These are phyloP conservation scores for Nasonovia ribisnigri DNA, from an alignment of 2,888 invertebrate genomes.

Conservation along the genomic window DNA sequence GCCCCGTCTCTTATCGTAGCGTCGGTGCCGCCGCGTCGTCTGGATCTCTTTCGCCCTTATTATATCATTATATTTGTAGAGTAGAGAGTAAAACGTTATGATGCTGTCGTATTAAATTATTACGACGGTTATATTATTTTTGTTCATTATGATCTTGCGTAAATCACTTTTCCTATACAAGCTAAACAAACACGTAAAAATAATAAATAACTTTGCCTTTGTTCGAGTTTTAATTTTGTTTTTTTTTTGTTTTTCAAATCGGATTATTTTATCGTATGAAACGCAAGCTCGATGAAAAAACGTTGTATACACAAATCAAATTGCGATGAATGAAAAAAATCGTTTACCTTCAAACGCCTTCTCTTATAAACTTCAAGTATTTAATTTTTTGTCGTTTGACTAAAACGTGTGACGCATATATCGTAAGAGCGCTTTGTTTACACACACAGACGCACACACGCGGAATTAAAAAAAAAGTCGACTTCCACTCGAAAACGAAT, in stretches of 20 bases:
- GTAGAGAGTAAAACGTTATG: neutral
- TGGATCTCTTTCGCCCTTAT: neutral
- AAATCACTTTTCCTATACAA: neutral
- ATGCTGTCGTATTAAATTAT: neutral
- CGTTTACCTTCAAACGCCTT: neutral
- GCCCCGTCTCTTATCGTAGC: neutral
- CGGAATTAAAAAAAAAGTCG: neutral
- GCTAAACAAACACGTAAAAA: neutral
- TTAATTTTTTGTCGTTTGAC: conserved; percentile 2
- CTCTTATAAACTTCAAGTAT: neutral
- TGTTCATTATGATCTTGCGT: neutral
- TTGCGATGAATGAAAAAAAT: conserved; percentile 16
- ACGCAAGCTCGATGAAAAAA: neutral
- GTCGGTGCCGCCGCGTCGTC: neutral
- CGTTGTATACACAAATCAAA: neutral
- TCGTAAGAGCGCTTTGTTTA: neutral
- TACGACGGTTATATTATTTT: neutral
- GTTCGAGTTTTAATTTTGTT: neutral
- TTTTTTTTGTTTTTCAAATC: neutral
- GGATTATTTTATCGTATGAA: neutral
- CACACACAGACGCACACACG: neutral
- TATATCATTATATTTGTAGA: neutral
- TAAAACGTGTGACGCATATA: neutral
- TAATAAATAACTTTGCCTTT: neutral
- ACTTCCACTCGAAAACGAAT: neutral